Evolutionary conservation across 2,797 vertebrate species (phyloP).

Genomic region (Hirundo rustica): DNA sequence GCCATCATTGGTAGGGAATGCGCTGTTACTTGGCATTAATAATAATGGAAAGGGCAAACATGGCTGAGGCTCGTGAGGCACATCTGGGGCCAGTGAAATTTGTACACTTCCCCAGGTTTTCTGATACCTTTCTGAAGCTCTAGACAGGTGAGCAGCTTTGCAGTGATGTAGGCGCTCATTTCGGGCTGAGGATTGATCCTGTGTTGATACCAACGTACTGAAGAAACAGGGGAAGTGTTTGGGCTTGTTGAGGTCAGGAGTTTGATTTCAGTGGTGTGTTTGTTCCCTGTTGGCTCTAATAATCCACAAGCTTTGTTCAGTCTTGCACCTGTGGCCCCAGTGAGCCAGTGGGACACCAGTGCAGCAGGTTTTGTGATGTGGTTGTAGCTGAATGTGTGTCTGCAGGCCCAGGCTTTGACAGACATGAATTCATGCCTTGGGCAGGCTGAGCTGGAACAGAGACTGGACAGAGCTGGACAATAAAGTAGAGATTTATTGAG

Average conservation of each 20-base stretch:
- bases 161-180: neutral
- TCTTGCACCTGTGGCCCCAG: neutral
- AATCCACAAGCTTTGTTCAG: neutral
- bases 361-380: neutral
- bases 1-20: conserved; percentile 48
- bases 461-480: neutral
- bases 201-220: neutral
- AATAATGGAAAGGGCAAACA: neutral
- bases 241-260: neutral
- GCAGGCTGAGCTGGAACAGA: neutral
- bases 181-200: neutral
- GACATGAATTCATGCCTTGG: neutral
- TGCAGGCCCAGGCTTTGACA: neutral
- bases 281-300: neutral
- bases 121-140: neutral
- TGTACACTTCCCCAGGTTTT: neutral
- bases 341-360: neutral
- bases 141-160: neutral
- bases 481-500: neutral
- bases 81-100: neutral
- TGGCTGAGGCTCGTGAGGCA: neutral
- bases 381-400: neutral
- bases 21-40: neutral
- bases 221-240: neutral
- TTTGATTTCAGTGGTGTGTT: neutral